Evolutionary conservation across 1,140 invertebrate species (phyloP).

Genomic region (Lineus longissimus): DNA sequence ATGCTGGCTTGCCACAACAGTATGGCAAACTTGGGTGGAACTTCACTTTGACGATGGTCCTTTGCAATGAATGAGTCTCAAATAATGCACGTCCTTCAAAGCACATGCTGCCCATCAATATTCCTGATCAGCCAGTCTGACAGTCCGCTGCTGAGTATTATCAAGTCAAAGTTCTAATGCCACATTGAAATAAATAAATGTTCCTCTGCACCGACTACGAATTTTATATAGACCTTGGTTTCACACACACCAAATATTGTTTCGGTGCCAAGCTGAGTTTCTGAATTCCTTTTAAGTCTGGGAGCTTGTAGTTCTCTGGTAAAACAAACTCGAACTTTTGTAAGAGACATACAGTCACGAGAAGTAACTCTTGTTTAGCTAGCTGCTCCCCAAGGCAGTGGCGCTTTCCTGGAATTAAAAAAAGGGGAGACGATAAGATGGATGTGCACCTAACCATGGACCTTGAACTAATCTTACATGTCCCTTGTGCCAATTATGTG

Average conservation of each 20-base stretch:
- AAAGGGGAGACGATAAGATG: background rate
- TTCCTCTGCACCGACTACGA: no score
- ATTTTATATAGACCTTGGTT: no score
- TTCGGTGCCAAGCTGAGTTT: constrained; percentile 1
- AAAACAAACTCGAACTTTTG: background rate
- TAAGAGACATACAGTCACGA: background rate
- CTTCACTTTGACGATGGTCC: no score
- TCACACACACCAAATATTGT: background rate
- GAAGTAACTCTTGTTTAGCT: background rate
- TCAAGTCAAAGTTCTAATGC: no score
- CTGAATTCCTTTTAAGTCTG: background rate
- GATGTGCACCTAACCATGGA: background rate
- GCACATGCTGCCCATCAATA: no score
- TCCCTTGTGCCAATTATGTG: background rate
- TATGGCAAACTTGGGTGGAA: no score
- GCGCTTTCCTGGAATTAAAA: background rate
- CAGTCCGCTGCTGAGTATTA: no score
- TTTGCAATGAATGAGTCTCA: no score
- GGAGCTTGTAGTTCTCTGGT: background rate
- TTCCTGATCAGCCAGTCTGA: no score
- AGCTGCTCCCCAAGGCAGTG: background rate
- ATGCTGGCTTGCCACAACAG: no score
- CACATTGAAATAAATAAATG: no score
- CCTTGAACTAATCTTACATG: background rate
- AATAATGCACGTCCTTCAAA: no score